A percentile compares a stretch with the other conserved stretches of the same genome.
Evolutionary conservation across 2,888 invertebrate genomes (phyloP).

Genomic region (Synergus umbraculus): DNA sequence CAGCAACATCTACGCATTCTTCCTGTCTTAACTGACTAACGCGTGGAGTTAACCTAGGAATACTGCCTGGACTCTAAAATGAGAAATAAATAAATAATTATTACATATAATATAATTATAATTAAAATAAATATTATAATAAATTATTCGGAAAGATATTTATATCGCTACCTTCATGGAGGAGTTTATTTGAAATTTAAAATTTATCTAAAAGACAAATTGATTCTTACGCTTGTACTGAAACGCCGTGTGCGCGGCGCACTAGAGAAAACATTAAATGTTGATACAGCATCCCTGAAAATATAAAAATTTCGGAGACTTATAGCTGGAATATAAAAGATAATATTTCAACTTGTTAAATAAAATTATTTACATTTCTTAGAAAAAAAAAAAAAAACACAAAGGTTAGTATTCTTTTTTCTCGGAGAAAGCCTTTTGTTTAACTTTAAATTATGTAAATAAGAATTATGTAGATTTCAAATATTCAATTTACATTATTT

Average conservation of each 20-base stretch:
- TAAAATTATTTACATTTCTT: not conserved
- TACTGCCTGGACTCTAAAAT: constrained; percentile 77
- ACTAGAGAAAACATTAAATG: constrained; percentile 85
- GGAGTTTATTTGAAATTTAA: constrained; percentile 13
- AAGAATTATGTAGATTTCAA: not conserved
- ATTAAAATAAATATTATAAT: not conserved
- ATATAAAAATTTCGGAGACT: constrained; percentile 38
- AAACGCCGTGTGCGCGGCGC: constrained; percentile 89
- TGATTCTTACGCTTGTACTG: constrained; percentile 89
- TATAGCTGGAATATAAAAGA: not conserved
- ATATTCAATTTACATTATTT: not conserved
- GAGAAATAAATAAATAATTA: constrained; percentile 5
- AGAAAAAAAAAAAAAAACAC: not conserved
- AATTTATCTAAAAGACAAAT: constrained; percentile 10
- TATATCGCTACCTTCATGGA: not conserved
- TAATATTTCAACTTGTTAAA: not conserved
- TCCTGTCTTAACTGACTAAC: constrained; percentile 93
- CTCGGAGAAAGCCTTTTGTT: not conserved
- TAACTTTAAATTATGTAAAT: not conserved
- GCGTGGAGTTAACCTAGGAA: constrained; percentile 87
- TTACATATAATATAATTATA: not conserved
- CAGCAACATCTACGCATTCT: constrained; percentile 89
- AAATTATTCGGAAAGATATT: too few relatives aligned
- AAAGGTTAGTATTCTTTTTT: not conserved
- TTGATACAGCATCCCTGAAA: constrained; percentile 83